Conservation (phyloP, 2,797 vertebrate species). For the Sciurus vulgaris region DNA sequence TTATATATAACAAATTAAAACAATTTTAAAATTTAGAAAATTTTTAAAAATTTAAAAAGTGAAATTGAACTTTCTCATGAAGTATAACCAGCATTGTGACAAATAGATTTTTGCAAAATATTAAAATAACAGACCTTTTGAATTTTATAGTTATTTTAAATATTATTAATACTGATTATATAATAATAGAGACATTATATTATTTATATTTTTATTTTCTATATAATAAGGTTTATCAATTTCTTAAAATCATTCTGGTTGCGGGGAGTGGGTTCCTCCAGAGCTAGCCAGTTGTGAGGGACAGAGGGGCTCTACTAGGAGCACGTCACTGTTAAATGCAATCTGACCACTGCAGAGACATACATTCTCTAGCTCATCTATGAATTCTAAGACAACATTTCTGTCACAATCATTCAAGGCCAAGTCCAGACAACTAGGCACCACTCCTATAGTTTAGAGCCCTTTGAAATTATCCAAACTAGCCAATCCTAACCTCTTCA, state of each 20-base stretch:
- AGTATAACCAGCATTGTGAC: not conserved
- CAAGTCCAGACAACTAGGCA: not conserved
- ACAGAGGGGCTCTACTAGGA: fast-evolving
- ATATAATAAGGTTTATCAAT: not conserved
- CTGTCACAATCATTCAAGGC: not conserved
- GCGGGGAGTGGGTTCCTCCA: not conserved
- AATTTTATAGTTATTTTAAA: not conserved
- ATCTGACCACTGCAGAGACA: not conserved
- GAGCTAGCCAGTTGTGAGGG: not conserved
- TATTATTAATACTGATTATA: not conserved
- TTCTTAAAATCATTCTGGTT: not conserved
- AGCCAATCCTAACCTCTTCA: no score
- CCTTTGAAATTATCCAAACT: not conserved
- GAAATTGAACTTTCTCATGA: not conserved
- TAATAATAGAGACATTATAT: not conserved
- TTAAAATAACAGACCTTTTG: not conserved
- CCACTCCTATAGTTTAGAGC: not conserved
- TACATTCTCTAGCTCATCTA: not conserved
- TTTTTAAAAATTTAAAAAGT: not conserved
- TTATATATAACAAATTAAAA: no score
- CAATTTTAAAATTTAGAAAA: not conserved
- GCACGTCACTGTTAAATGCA: not conserved
- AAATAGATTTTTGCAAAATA: not conserved
- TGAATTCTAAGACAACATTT: not conserved
- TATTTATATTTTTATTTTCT: not conserved